These are phyloP conservation scores for Napeogenes sylphis DNA, from an alignment of 2,888 invertebrate species.

Conservation along the genomic window DNA sequence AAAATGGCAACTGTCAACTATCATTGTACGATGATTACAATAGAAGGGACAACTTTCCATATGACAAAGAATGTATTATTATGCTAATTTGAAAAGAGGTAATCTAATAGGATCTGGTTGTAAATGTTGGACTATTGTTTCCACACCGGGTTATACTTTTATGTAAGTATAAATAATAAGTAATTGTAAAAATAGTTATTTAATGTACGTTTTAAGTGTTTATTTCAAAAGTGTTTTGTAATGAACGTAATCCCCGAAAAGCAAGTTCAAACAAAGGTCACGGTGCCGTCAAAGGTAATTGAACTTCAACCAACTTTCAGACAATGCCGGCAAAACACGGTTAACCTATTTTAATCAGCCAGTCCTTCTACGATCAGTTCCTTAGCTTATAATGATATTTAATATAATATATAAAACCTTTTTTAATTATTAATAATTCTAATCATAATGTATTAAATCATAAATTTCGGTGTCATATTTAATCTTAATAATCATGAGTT, in stretches of 20 bases:
- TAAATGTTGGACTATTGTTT: slow-evolving; percentile 7
- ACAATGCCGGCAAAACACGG: slow-evolving; percentile 8
- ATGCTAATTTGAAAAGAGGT: slow-evolving; percentile 18
- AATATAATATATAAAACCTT: too few species aligned
- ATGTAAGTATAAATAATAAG: too few species aligned
- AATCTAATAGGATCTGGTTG: slow-evolving; percentile 12
- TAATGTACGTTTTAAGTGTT: too few species aligned
- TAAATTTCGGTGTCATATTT: too few species aligned
- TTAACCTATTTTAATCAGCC: slow-evolving; percentile 2
- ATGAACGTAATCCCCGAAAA: slow-evolving; percentile 9
- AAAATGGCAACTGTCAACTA: slow-evolving; percentile 15
- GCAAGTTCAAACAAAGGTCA: slow-evolving; percentile 15
- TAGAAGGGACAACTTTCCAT: slow-evolving; percentile 7
- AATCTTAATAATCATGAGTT: too few species aligned
- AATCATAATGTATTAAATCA: too few species aligned
- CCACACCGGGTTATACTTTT: too few species aligned
- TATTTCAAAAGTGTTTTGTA: neutral
- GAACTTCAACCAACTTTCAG: slow-evolving; percentile 16
- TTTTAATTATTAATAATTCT: too few species aligned
- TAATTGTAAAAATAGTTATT: too few species aligned
- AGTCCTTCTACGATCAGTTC: neutral
- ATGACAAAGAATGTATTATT: slow-evolving; percentile 18
- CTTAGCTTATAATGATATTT: neutral
- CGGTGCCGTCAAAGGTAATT: slow-evolving; percentile 17
- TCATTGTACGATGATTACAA: slow-evolving; percentile 10